Percentiles rank a stretch among this genome's conserved stretches.
These are phyloP conservation scores for Agrochola macilenta DNA, from an alignment of 2,888 invertebrate species.

Conservation along the genomic window DNA sequence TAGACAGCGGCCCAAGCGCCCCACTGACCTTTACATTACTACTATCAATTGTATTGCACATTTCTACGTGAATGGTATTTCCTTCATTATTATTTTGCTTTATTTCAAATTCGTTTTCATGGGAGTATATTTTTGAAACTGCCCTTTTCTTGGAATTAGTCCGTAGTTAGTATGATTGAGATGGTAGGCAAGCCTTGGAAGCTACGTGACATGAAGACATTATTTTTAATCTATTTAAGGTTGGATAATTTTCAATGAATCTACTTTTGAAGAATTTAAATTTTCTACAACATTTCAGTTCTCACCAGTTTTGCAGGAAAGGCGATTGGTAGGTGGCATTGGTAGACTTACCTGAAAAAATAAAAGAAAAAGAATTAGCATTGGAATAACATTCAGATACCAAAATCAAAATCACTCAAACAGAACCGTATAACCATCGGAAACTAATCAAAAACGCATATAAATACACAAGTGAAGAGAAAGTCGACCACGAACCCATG, in stretches of 20 bases:
- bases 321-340: not conserved
- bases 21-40: slow-evolving; percentile 55
- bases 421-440: slow-evolving; percentile 1
- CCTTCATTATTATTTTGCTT: slow-evolving; percentile 12
- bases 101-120: not conserved
- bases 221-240: not conserved
- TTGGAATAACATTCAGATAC: not conserved
- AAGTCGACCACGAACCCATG: slow-evolving; percentile 51
- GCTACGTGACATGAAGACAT: not conserved
- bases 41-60: slow-evolving; percentile 20
- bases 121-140: not conserved
- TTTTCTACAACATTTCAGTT: not conserved
- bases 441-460: slow-evolving; percentile 47
- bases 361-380: slow-evolving; percentile 26
- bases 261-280: too few relatives aligned
- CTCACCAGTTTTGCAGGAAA: slow-evolving; percentile 5
- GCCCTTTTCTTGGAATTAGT: not conserved
- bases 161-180: not conserved
- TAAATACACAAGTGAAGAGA: slow-evolving; percentile 54
- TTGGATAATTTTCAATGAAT: not conserved
- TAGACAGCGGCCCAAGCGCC: slow-evolving; percentile 27
- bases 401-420: slow-evolving; percentile 10
- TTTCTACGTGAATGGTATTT: slow-evolving; percentile 29
- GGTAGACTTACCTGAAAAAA: slow-evolving; percentile 40
- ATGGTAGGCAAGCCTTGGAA: not conserved